phyloP scores from a whole-genome alignment of 2,113 vertebrate species.

The Pygoscelis adeliae region DNA sequence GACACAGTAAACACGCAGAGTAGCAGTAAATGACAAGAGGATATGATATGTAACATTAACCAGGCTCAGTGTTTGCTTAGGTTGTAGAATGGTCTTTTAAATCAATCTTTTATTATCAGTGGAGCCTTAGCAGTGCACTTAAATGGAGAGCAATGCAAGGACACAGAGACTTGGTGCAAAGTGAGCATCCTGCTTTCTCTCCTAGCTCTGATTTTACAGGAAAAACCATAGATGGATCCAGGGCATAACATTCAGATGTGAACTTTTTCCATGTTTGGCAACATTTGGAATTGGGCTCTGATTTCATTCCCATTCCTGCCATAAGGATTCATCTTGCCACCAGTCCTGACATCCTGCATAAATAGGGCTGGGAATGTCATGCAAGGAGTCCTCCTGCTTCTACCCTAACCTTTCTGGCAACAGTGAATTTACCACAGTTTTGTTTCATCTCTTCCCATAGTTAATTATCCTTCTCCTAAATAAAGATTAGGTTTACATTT shows the following conservation, averaged over 20 bases:
- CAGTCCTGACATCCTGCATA: not conserved
- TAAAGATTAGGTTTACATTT: not conserved
- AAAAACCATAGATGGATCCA: not conserved
- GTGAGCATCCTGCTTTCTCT: not conserved
- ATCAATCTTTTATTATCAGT: slow-evolving; percentile 53
- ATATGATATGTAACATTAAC: slow-evolving; percentile 59
- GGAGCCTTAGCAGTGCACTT: slow-evolving; percentile 5
- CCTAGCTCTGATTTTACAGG: not conserved
- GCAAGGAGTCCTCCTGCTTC: not conserved
- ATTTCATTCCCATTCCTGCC: not conserved
- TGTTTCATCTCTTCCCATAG: not conserved
- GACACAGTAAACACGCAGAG: not conserved
- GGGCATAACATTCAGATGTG: not conserved
- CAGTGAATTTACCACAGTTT: not conserved
- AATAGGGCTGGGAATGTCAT: not conserved
- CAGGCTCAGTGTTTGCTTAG: slow-evolving; percentile 45
- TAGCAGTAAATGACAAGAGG: slow-evolving; percentile 52
- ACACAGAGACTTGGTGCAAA: not conserved
- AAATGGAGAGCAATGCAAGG: slow-evolving; percentile 23
- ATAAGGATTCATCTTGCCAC: not conserved
- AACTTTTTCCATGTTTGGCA: not conserved
- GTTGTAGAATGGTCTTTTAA: slow-evolving; percentile 49
- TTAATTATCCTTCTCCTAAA: not conserved
- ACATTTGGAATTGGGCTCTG: not conserved
- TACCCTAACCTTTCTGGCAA: not conserved